Evolutionary conservation across 2,888 invertebrate genomes (phyloP), one percentile per base, ranked within the genome.

Genomic region (Eulithis prunata): DNA sequence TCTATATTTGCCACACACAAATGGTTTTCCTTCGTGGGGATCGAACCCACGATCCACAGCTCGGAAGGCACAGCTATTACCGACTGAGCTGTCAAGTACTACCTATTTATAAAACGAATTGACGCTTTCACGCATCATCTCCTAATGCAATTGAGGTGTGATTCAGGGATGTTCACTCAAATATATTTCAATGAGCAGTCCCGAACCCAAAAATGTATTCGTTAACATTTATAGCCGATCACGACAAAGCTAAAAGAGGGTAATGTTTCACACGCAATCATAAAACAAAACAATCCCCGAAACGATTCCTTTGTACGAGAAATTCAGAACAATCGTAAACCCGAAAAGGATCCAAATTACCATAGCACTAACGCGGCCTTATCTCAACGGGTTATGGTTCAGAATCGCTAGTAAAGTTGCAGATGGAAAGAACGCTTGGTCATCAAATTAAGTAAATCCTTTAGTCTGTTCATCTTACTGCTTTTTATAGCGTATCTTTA

Each of bases 381-480:
- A 61, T 57, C 41, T 13, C 57, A 46, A 57, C 21, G 52, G 51
- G 11, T 41, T 65, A 65, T 28, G 65, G 57, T 57, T 56, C 5
- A 52, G 36, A 57, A 56, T 65, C 46, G 52, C 46, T 28, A 4
- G 55, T 59, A 10, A 59, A 28, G 32, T 14, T 56, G 41, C 12
- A n/a, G 28, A 38, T 2, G 45, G 60, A 13, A 41, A 46, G 11
- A 62, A 36, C 46, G 64, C 65, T 28, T 32, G 58, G 69, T 70
- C 68, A 67, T 72, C 68, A 70, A 67, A 69, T 72, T 70, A 67
- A 62, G 64, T 47, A 66, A 66, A 66, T 59, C 58, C 51, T 69
- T 70, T 67, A 64, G 64, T 70, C 70, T 66, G 70, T 68, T 57
- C 54, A 59, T 65, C 70, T 70, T 68, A 72, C 63, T 68, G 68